Evolutionary conservation across 92 coral and sea anemone species (phyloP), one percentile per base, ranked within the genome.

Genomic region (Chrysogorgia sp.): DNA sequence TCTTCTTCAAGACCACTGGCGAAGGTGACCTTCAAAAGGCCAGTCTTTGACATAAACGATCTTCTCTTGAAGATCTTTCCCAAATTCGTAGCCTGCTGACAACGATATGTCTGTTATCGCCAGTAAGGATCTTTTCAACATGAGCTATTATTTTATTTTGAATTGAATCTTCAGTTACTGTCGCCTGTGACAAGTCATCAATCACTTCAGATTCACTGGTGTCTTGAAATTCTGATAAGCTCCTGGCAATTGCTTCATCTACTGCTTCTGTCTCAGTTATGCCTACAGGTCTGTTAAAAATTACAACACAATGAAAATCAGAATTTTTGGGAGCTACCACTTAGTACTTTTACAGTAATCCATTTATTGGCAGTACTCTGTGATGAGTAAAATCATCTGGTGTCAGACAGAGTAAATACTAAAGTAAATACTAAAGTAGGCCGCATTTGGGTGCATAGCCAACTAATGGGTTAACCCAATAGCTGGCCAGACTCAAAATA

Each of bases 231-330:
- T 78, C 30, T 34, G 52, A 17, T 28, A 84, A 70, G 43, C 88
- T 79, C 10, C 22, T 12, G 22, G 52, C 33, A 47, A 84, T 79
- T n/a, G 84, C 88, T 63, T 83, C 69, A 49, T 75, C 68, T 2
- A 84, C 67, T 50, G 88, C 88, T 35, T 58, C 71, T 68, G 79
- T 30, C 53, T 77, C 88, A 69, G 84, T 77, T 6, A 84, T 34
- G 28, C 88, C 88, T 45, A 78, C 33, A 58, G 84, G 84, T 45
- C 84, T 78, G 69, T 57, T 12, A 59, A 37, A 20, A 26, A 53
- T 55, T 28, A 53, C 24, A 20, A 49, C 31, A 43, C 19, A 49
- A 67, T 43, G n/a, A n/a, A n/a, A n/a, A n/a, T n/a, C n/a, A n/a
- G n/a, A n/a, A n/a, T n/a, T n/a, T n/a, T n/a, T n/a, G n/a, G n/a